A percentile compares a stretch with the other conserved stretches of the same genome.
phyloP scores from a whole-genome alignment of 2,797 vertebrate species.

The Philypnodon macrostomus region DNA sequence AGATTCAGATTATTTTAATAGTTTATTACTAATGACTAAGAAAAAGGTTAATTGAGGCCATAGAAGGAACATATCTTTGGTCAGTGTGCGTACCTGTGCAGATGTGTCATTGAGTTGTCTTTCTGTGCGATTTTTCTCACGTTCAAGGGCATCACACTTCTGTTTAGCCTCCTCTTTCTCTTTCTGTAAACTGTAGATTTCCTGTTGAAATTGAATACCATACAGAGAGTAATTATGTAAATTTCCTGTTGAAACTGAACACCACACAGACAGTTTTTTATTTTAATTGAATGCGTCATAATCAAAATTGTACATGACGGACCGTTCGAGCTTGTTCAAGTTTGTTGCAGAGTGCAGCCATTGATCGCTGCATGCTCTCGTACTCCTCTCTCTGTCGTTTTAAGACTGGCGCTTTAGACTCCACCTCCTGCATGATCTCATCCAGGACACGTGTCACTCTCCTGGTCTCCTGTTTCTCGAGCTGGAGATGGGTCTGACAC shows the following conservation, averaged over 20 bases:
- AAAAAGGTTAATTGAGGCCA: too few relatives aligned
- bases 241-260: conserved; percentile 80
- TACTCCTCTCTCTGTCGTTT: conserved; percentile 93
- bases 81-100: conserved; percentile 76
- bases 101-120: conserved; percentile 89
- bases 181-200: conserved; percentile 89
- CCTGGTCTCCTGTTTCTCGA: conserved; percentile 89
- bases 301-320: conserved; percentile 9
- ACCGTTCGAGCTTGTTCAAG: conserved; percentile 93
- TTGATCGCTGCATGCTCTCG: conserved; percentile 88
- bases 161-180: conserved; percentile 88
- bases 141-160: conserved; percentile 78
- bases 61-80: too few relatives aligned
- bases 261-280: background rate
- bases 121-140: conserved; percentile 84
- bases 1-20: too few relatives aligned
- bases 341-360: conserved; percentile 87
- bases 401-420: conserved; percentile 90
- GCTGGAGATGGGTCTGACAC: conserved; percentile 88
- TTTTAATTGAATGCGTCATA: background rate
- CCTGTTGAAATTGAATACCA: conserved; percentile 65
- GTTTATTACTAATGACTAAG: too few relatives aligned
- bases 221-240: conserved; percentile 65
- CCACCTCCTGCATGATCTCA: conserved; percentile 92
- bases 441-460: conserved; percentile 89